phyloP scores from a whole-genome alignment of 2,888 invertebrate genomes.

The Cerceris rybyensis region DNA sequence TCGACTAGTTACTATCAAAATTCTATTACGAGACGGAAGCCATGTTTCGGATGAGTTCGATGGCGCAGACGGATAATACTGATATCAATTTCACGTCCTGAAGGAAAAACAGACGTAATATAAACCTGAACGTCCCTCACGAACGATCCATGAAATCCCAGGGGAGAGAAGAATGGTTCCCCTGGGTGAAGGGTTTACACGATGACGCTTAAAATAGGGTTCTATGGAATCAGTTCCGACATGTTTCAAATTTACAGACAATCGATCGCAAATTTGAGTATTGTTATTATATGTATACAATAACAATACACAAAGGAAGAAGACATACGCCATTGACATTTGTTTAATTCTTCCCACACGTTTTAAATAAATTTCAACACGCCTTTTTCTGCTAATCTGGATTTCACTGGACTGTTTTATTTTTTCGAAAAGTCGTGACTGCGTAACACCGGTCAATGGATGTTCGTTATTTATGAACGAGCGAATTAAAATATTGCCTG shows the following conservation, averaged over 20 bases:
- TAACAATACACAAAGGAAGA: too few species aligned
- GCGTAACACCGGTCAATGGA: too few species aligned
- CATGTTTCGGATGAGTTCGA: slow-evolving; percentile 60
- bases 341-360: too few species aligned
- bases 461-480: too few species aligned
- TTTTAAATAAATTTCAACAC: too few species aligned
- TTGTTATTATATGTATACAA: too few species aligned
- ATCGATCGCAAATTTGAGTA: too few species aligned
- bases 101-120: slow-evolving; percentile 47
- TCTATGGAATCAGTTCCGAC: neutral
- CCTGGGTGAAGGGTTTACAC: neutral
- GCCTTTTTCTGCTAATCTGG: too few species aligned
- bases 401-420: too few species aligned
- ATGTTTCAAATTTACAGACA: neutral
- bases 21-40: slow-evolving; percentile 66
- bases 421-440: too few species aligned
- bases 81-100: slow-evolving; percentile 67
- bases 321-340: too few species aligned
- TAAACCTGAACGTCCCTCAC: slow-evolving; percentile 11
- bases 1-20: slow-evolving; percentile 68
- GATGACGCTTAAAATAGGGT: neutral
- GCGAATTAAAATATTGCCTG: too few species aligned
- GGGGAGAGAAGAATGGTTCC: neutral
- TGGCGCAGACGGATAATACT: slow-evolving; percentile 60
- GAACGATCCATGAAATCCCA: neutral